A percentile compares a stretch with the other conserved stretches of the same genome.
phyloP scores from a whole-genome alignment of 2,888 invertebrate genomes.

The Drosophila multiciliata region DNA sequence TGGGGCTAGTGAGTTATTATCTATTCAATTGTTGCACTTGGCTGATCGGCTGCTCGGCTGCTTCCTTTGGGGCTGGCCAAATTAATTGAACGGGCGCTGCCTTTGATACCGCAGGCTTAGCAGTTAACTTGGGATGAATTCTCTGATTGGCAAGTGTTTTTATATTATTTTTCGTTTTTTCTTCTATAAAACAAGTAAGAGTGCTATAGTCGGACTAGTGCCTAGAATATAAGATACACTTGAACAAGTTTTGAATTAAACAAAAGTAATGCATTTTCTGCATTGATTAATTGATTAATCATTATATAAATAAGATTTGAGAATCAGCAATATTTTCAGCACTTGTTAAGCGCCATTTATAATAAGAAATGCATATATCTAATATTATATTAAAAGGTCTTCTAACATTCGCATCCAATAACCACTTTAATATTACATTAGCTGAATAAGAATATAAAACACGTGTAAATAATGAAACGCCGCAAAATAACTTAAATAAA shows the following conservation, averaged over 20 bases:
- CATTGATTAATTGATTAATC: background rate
- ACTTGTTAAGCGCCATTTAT: background rate
- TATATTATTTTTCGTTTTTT: background rate
- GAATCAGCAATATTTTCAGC: background rate
- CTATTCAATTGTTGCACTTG: slow-evolving; percentile 83
- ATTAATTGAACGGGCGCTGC: slow-evolving; percentile 73
- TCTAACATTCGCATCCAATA: background rate
- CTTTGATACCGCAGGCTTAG: slow-evolving; percentile 20
- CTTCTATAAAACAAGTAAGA: slow-evolving; percentile 6
- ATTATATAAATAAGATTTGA: background rate
- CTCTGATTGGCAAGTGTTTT: slow-evolving; percentile 61
- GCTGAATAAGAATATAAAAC: background rate
- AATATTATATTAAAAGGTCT: background rate
- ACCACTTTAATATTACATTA: background rate
- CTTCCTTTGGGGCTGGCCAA: slow-evolving; percentile 63
- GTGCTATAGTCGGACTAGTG: background rate
- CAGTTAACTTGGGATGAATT: slow-evolving; percentile 16
- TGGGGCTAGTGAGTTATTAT: slow-evolving; percentile 84
- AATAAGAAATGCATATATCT: background rate
- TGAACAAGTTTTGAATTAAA: background rate
- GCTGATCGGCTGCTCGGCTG: slow-evolving; percentile 63
- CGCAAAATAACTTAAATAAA: background rate
- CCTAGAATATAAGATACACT: background rate
- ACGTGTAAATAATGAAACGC: background rate
- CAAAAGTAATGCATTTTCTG: background rate